Conservation (phyloP, 92 coral and sea anemone genomes). For the Pocillopora meandrina region DNA sequence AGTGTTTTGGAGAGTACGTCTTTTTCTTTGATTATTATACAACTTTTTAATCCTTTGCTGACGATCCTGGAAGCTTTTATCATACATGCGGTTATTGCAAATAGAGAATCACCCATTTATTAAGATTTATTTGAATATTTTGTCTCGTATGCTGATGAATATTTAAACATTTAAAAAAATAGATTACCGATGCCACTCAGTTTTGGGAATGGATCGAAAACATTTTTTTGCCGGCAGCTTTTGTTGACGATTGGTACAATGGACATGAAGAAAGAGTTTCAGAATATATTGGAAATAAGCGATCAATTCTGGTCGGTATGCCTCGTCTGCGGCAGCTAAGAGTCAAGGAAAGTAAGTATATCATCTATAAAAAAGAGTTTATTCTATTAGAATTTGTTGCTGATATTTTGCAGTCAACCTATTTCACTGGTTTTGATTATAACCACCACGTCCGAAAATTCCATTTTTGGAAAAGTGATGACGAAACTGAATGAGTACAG, state of each 20-base stretch:
- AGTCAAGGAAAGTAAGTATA: conserved; percentile 1
- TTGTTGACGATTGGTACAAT: conserved; percentile 20
- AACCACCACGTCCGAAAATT: too few species aligned
- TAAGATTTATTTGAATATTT: not conserved
- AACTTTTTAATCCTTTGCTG: too few species aligned
- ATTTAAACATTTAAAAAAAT: not conserved
- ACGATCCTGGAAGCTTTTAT: too few species aligned
- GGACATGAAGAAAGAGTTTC: conserved; percentile 4
- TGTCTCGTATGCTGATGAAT: not conserved
- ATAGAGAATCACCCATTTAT: too few species aligned
- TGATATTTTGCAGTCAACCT: too few species aligned
- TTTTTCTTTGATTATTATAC: too few species aligned
- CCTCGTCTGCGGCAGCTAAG: conserved; percentile 26
- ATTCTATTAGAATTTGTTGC: not conserved
- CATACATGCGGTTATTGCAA: too few species aligned
- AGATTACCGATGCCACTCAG: not conserved
- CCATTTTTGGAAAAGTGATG: too few species aligned
- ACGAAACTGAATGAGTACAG: too few species aligned
- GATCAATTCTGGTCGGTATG: conserved; percentile 23
- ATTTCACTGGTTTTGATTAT: too few species aligned
- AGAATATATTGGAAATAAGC: conserved; percentile 32
- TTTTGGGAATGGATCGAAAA: conserved; percentile 21
- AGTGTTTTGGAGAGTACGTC: too few species aligned
- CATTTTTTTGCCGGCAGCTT: not conserved
- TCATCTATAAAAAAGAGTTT: not conserved